Percentiles rank a stretch among this genome's conserved stretches.
These are phyloP conservation scores for Parambassis ranga DNA, from an alignment of 2,797 vertebrate genomes.

Conservation along the genomic window DNA sequence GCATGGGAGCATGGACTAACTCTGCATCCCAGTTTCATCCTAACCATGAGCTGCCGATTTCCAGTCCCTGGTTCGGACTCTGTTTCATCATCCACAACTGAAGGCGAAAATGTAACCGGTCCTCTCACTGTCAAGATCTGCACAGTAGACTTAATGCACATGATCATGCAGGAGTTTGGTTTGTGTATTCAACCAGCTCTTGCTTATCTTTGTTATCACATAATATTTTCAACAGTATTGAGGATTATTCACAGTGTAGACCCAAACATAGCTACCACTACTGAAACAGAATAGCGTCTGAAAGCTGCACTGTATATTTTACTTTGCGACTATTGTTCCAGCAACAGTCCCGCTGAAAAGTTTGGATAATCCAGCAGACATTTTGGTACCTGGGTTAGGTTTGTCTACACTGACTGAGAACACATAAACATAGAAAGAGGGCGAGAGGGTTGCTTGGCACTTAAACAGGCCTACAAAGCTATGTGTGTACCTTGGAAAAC, in stretches of 20 bases:
- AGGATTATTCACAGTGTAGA: conserved; percentile 23
- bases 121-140: conserved; percentile 31
- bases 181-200: conserved; percentile 30
- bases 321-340: conserved; percentile 25
- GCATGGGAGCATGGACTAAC: conserved; percentile 77
- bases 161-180: conserved; percentile 25
- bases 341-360: conserved; percentile 20
- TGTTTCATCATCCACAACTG: conserved; percentile 54
- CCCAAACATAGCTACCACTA: conserved; percentile 14
- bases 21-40: conserved; percentile 68
- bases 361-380: conserved; percentile 39
- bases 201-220: conserved; percentile 44
- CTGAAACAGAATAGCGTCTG: conserved; percentile 34
- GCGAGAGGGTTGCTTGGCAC: conserved; percentile 3
- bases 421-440: conserved; percentile 52
- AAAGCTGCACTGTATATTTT: conserved; percentile 40
- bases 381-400: conserved; percentile 36
- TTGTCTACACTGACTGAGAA: conserved; percentile 43
- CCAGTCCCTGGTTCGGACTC: conserved; percentile 39
- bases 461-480: conserved; percentile 5
- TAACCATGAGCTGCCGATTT: conserved; percentile 57
- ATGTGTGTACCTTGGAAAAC: conserved; percentile 31
- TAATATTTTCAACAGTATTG: conserved; percentile 20
- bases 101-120: conserved; percentile 32
- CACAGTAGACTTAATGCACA: conserved; percentile 35